Evolutionary conservation across 2,113 vertebrate species (phyloP).

Genomic region (human): DNA sequence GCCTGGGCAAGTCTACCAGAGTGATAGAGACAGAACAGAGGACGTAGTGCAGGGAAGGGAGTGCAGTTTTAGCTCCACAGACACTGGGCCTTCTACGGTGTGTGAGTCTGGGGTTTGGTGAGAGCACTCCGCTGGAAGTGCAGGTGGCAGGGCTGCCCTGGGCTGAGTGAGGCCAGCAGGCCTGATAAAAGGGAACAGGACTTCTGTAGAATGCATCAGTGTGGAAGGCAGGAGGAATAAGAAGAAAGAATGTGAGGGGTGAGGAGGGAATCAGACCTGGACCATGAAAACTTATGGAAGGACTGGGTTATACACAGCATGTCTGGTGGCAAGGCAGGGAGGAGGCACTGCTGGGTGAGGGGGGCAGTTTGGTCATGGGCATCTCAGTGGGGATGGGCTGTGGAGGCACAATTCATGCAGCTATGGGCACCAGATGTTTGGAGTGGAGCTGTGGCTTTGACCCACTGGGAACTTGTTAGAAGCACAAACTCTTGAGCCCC

Average conservation of each 20-base stretch:
- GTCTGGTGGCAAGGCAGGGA: rapidly evolving
- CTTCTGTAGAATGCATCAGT: rapidly evolving
- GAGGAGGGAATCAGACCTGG: neutral
- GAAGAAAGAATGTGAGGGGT: neutral
- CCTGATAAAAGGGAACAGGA: neutral
- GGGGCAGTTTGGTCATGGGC: neutral
- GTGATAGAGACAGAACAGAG: neutral
- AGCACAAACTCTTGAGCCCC: neutral
- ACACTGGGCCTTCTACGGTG: no score
- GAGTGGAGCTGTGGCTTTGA: no score
- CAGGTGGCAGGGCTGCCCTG: neutral
- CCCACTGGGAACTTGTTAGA: neutral
- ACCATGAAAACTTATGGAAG: neutral
- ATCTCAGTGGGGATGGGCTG: neutral
- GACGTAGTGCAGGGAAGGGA: rapidly evolving
- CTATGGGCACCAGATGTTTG: rapidly evolving
- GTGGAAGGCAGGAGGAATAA: neutral
- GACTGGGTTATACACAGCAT: neutral
- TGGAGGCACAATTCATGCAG: neutral
- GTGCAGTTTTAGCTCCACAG: neutral
- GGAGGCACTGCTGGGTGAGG: neutral
- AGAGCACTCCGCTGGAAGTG: rapidly evolving
- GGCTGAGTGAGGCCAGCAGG: no score
- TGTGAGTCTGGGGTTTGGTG: neutral
- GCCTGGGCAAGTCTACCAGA: neutral